Evolutionary conservation across 2,797 vertebrate genomes (phyloP), one percentile per base, ranked within the genome.

Genomic region (Glossophaga mutica): DNA sequence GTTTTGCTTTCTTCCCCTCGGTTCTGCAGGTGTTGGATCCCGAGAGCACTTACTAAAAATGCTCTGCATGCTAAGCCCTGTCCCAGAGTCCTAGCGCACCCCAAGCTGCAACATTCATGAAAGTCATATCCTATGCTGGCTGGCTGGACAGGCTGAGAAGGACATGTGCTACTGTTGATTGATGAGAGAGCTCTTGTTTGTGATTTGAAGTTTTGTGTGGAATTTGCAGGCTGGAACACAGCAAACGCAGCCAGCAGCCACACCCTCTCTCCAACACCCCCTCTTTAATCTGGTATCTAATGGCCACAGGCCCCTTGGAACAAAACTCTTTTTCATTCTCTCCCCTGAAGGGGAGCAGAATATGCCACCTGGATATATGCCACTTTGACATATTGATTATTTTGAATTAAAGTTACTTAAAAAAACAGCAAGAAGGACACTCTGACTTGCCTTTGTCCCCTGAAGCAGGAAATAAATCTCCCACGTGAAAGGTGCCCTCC

Each of bases 231-330:
- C 59, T 50, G 52, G 46, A 87, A 62, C 9, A 62, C 2, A 16
- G 39, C 48, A 71, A 15, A 24, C 9, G n/a, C 22, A 8, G 18
- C 44, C 44, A 34, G 82, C 10, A 77, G 50, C 42, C 7, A 50
- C 59, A n/a, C 55, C 34, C 78, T 10, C 9, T 8, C 78, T 50
- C 32, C 26, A 5, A 5, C 12, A 55, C 22, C 37, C 55, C 26
- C 24, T 12, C 83, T 97, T 92, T 84, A 59, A 94, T 95, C 57
- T 90, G 48, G 77, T 29, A 46, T 96, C 71, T 90, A 88, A 92
- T 81, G 71, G 59, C 52, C 44, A 37, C 39, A 46, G 74, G 37
- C 9, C 21, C 26, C 90, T 87, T 84, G 74, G 87, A 89, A 67
- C 22, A 65, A 68, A 88, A 89, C 39, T 73, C n/a, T 42, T 92